phyloP scores from a whole-genome alignment of 1,140 invertebrate species.

The Drosophila novamexicana region DNA sequence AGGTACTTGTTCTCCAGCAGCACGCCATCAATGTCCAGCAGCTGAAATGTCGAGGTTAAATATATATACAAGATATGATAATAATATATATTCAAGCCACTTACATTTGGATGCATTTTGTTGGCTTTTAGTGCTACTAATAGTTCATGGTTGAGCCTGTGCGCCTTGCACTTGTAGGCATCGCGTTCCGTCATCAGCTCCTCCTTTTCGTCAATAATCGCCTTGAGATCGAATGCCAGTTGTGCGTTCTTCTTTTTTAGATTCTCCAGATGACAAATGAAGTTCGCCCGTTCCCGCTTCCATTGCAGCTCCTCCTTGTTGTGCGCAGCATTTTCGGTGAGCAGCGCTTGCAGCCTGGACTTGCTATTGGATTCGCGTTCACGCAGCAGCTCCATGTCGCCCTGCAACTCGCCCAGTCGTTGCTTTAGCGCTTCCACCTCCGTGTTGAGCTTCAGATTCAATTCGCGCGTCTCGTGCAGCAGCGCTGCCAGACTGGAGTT shows the following conservation, averaged over 20 bases:
- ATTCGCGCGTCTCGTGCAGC: slow-evolving; percentile 87
- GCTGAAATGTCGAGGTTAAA: slow-evolving; percentile 67
- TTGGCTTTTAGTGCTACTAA: slow-evolving; percentile 88
- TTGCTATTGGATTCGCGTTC: slow-evolving; percentile 56
- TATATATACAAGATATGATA: neutral
- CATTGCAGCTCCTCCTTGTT: slow-evolving; percentile 82
- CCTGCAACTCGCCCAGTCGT: slow-evolving; percentile 89
- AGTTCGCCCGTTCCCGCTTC: slow-evolving; percentile 87
- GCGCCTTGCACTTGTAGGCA: slow-evolving; percentile 93
- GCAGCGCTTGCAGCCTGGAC: slow-evolving; percentile 66
- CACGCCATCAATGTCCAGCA: slow-evolving; percentile 92
- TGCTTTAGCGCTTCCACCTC: slow-evolving; percentile 90
- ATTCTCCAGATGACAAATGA: slow-evolving; percentile 89
- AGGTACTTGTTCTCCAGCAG: slow-evolving; percentile 93
- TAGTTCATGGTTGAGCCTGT: slow-evolving; percentile 92
- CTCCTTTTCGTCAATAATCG: slow-evolving; percentile 93
- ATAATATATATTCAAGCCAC: neutral
- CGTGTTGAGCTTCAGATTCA: slow-evolving; percentile 88
- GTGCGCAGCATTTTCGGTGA: slow-evolving; percentile 57
- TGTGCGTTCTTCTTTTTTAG: slow-evolving; percentile 86
- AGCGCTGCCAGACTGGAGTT: slow-evolving; percentile 79
- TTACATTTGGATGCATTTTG: slow-evolving; percentile 81
- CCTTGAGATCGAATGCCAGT: slow-evolving; percentile 88
- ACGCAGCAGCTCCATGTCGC: slow-evolving; percentile 89
- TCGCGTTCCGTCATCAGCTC: slow-evolving; percentile 92